Evolutionary conservation across 1,140 invertebrate species (phyloP).

Genomic region (Tachypleus tridentatus): DNA sequence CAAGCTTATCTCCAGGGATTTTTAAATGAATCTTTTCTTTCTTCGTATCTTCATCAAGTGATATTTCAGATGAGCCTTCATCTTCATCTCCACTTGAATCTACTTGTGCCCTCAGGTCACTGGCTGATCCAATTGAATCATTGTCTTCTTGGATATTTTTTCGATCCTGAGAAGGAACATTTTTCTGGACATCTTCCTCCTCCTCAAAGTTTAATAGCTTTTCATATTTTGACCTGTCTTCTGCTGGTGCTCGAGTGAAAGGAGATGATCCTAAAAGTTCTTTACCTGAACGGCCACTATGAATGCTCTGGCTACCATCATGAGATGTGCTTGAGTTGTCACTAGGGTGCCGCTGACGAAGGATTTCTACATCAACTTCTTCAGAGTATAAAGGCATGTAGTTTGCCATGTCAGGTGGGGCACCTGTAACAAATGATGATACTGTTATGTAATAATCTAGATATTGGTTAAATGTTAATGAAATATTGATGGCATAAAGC

Average conservation of each 20-base stretch:
- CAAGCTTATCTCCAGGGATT: neutral
- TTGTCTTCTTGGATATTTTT: slow-evolving; percentile 27
- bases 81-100: slow-evolving; percentile 31
- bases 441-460: too few species aligned
- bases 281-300: slow-evolving; percentile 21
- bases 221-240: slow-evolving; percentile 66
- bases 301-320: slow-evolving; percentile 21
- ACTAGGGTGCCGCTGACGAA: slow-evolving; percentile 20
- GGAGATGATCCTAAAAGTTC: slow-evolving; percentile 27
- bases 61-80: slow-evolving; percentile 32
- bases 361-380: slow-evolving; percentile 10
- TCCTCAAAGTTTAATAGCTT: slow-evolving; percentile 39
- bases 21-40: neutral
- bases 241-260: slow-evolving; percentile 50
- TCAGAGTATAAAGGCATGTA: slow-evolving; percentile 18
- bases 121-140: slow-evolving; percentile 60
- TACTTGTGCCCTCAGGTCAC: slow-evolving; percentile 48
- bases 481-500: too few species aligned
- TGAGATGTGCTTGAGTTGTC: slow-evolving; percentile 26
- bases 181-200: slow-evolving; percentile 30
- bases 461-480: too few species aligned
- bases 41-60: neutral
- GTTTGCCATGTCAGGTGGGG: slow-evolving; percentile 12
- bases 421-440: too few species aligned
- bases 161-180: neutral